Conservation (phyloP, 2,888 invertebrate genomes). For the Syrphus vitripennis region DNA sequence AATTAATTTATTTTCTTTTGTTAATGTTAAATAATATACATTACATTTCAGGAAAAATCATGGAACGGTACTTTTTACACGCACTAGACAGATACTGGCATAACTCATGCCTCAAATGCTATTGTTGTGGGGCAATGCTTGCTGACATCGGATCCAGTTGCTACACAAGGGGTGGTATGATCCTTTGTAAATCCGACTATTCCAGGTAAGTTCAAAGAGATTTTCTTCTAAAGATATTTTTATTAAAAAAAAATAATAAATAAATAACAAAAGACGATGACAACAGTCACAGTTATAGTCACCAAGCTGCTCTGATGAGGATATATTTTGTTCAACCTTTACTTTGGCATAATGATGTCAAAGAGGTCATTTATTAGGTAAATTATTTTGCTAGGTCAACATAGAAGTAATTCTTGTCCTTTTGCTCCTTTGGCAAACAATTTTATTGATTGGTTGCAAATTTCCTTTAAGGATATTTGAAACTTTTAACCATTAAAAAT, state of each 20-base stretch:
- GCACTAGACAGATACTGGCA: conserved; percentile 97
- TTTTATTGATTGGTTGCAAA: conserved; percentile 6
- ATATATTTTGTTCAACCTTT: neutral
- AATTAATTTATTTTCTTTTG: no score
- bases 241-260: neutral
- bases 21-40: no score
- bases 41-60: conserved; percentile 84
- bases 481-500: conserved; percentile 45
- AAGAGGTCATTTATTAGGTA: conserved; percentile 52
- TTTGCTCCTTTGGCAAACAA: neutral
- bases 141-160: conserved; percentile 94
- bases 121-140: conserved; percentile 92
- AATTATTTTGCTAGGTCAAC: conserved; percentile 25
- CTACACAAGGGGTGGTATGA: conserved; percentile 95
- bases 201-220: conserved; percentile 86
- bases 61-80: conserved; percentile 93
- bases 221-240: neutral
- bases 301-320: neutral
- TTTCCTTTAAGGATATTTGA: conserved; percentile 45
- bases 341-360: conserved; percentile 31
- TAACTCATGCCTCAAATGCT: conserved; percentile 95
- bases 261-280: neutral
- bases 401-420: neutral
- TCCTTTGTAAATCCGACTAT: conserved; percentile 96
- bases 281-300: neutral